A percentile compares a stretch with the other conserved stretches of the same genome.
phyloP scores from a whole-genome alignment of 2,797 vertebrate genomes.

The Lates japonicus region DNA sequence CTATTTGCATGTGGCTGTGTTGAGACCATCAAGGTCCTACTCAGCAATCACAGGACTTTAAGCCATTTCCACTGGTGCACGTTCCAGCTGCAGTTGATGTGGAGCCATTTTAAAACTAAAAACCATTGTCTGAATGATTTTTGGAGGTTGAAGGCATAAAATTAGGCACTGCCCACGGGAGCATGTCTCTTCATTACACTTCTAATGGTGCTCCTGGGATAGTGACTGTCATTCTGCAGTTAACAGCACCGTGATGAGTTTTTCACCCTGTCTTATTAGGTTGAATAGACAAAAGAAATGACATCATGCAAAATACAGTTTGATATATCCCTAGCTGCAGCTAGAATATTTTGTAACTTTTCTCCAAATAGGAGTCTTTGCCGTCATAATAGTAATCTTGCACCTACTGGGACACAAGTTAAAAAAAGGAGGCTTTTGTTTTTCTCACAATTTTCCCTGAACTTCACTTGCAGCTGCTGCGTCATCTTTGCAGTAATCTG shows the following conservation, averaged over 20 bases:
- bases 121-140: constrained; percentile 37
- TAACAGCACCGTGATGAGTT: constrained; percentile 30
- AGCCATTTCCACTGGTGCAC: background rate
- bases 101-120: constrained; percentile 12
- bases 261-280: constrained; percentile 24
- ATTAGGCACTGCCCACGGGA: constrained; percentile 45
- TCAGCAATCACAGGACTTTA: background rate
- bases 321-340: constrained; percentile 1
- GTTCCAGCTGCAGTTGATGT: constrained; percentile 7
- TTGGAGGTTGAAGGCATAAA: constrained; percentile 27
- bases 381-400: background rate
- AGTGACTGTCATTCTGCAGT: constrained; percentile 48
- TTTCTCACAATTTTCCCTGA: background rate
- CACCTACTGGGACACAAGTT: background rate
- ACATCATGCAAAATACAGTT: background rate
- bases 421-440: background rate
- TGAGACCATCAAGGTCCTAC: background rate
- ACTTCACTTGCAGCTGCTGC: background rate
- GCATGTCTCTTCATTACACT: constrained; percentile 42
- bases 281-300: constrained; percentile 16
- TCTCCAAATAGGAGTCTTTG: background rate
- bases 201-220: constrained; percentile 70
- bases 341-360: background rate
- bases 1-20: background rate
- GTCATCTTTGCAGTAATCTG: background rate